Evolutionary conservation across 1,140 invertebrate genomes (phyloP), one percentile per base, ranked within the genome.

Genomic region (Diabrotica virgifera): DNA sequence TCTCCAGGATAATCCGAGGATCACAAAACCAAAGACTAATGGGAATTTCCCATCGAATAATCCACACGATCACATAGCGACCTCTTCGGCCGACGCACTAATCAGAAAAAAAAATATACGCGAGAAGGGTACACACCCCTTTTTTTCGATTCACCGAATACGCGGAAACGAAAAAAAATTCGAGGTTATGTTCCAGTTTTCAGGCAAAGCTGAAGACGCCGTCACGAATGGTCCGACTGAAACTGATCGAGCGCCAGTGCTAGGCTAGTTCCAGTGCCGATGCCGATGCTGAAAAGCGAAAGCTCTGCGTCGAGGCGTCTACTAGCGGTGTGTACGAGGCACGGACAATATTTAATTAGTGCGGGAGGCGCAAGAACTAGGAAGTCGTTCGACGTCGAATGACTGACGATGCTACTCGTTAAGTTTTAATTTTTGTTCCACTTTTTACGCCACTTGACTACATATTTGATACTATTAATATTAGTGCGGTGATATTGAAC

Each of bases 81-180:
- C n/a, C 40, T 51, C 51, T 14, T 6, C 46, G 59, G 24, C 12
- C 38, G 7, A 8, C 37, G 8, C 9, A 24, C 24, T n/a, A 12
- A 12, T 36, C 6, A 37, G 12, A 57, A 57, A 57, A 57, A 36
- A 57, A 57, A 57, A 57, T 57, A 5, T 24, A 4, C 24, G 24
- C 53, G 53, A 55, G 36, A 24, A 60, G 40, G 59, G 59, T 51
- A 60, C 59, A 60, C 59, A 60, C 59, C 59, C 59, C 59, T 60
- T 60, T 46, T n/a, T 60, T 35, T 40, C 57, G 57, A 40, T 36
- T 36, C 38, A 12, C 12, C 40, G 58, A 59, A 9, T 12, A 38
- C 36, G 11, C 36, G 54, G 54, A 14, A 11, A 35, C 37, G 35
- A 51, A 24, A 50, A 50, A 51, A 14, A 35, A 14, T n/a, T 24